phyloP scores from a whole-genome alignment of 2,797 vertebrate species.

The Lutjanus campechanus region DNA sequence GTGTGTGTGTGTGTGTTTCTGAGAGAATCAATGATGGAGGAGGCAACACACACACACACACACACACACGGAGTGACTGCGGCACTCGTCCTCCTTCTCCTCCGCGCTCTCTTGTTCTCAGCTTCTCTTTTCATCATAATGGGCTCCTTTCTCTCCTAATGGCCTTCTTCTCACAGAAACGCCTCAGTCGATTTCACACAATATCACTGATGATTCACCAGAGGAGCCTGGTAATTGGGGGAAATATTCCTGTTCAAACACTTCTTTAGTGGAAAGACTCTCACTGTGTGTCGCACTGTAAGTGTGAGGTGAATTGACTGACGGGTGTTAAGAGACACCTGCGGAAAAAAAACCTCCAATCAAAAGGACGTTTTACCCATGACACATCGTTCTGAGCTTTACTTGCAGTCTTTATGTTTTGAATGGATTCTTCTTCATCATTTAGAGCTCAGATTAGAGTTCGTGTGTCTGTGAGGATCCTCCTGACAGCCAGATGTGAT shows the following conservation, averaged over 20 bases:
- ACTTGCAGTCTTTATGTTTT: neutral
- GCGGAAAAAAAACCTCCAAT: slow-evolving; percentile 13
- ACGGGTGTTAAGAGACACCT: slow-evolving; percentile 8
- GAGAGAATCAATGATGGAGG: slow-evolving; percentile 14
- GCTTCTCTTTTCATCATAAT: slow-evolving; percentile 70
- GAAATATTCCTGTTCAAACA: slow-evolving; percentile 51
- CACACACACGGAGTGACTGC: neutral
- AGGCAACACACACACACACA: slow-evolving; percentile 7
- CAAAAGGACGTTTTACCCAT: slow-evolving; percentile 1
- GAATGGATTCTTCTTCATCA: neutral
- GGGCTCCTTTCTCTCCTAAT: slow-evolving; percentile 68
- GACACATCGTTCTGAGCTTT: neutral
- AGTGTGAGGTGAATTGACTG: slow-evolving; percentile 26
- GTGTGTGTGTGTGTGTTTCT: slow-evolving; percentile 22
- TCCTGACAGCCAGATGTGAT: neutral
- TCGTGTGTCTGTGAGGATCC: neutral
- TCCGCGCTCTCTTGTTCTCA: slow-evolving; percentile 44
- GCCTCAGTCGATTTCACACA: slow-evolving; percentile 73
- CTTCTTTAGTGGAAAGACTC: slow-evolving; percentile 18
- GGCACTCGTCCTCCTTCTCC: slow-evolving; percentile 34
- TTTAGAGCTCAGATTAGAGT: neutral
- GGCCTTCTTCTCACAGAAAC: slow-evolving; percentile 56
- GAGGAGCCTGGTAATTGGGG: slow-evolving; percentile 59
- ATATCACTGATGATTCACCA: slow-evolving; percentile 62
- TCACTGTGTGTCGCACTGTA: neutral